Evolutionary conservation across 2,797 vertebrate genomes (phyloP).

Genomic region (Leptoclinus maculatus): DNA sequence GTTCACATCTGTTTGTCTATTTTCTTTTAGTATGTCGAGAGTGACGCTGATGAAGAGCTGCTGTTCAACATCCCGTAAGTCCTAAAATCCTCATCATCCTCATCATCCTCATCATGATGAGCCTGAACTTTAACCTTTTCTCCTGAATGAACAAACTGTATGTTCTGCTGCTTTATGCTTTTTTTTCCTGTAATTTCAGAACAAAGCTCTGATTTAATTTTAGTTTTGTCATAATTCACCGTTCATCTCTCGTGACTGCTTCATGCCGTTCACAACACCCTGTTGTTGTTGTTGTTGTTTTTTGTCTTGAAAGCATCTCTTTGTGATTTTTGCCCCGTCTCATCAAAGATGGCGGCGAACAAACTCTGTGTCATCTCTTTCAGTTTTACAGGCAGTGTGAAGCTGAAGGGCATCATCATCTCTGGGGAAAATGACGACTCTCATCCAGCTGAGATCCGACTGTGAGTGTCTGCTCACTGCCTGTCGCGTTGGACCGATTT

Average conservation of each 20-base stretch:
- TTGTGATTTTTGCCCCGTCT: background rate
- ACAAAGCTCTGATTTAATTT: slow-evolving; percentile 22
- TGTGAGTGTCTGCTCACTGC: slow-evolving; percentile 84
- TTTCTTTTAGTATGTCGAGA: slow-evolving; percentile 92
- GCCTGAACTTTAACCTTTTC: background rate
- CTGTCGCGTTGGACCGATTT: background rate
- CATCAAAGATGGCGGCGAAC: background rate
- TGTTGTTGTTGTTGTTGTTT: background rate
- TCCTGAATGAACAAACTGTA: background rate
- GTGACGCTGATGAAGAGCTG: slow-evolving; percentile 95
- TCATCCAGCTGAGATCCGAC: slow-evolving; percentile 93
- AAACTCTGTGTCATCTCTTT: slow-evolving; percentile 48
- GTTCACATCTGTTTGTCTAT: background rate
- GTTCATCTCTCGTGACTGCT: background rate
- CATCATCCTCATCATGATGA: background rate
- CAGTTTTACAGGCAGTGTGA: slow-evolving; percentile 97
- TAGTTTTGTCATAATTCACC: background rate
- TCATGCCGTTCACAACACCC: slow-evolving; percentile 7
- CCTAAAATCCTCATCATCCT: slow-evolving; percentile 2
- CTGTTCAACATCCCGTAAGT: slow-evolving; percentile 98
- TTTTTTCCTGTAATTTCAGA: background rate
- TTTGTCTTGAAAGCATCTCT: background rate
- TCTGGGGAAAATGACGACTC: slow-evolving; percentile 91
- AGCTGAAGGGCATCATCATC: slow-evolving; percentile 94
- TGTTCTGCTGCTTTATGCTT: background rate